These are phyloP conservation scores for Meriones unguiculatus DNA, from an alignment of 2,113 vertebrate genomes.

Conservation along the genomic window DNA sequence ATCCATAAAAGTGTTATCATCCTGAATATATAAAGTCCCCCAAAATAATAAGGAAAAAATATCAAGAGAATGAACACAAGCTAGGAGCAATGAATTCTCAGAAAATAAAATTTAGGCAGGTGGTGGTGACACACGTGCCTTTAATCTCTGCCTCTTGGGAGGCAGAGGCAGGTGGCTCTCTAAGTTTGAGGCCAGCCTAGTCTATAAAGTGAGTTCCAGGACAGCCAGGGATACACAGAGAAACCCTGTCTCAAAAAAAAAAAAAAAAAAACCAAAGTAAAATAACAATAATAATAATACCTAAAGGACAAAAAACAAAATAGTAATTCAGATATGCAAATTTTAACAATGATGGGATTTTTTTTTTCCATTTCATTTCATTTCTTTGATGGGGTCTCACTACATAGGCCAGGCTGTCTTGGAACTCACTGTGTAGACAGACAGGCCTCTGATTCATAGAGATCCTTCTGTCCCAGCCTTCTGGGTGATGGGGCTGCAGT, in stretches of 20 bases:
- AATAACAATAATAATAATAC: neutral
- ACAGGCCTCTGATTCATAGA: neutral
- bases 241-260: neutral
- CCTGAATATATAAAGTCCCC: neutral
- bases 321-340: constrained; percentile 14
- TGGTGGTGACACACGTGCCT: neutral
- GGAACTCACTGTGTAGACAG: neutral
- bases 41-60: constrained; percentile 27
- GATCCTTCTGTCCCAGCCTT: neutral
- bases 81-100: neutral
- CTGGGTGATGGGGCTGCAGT: neutral
- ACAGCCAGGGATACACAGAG: neutral
- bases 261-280: too few relatives aligned
- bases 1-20: neutral
- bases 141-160: neutral
- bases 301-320: neutral
- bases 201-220: neutral
- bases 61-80: neutral
- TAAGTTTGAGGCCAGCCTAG: neutral
- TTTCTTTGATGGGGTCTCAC: neutral
- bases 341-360: neutral
- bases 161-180: neutral
- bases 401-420: neutral
- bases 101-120: neutral
- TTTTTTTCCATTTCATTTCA: neutral